phyloP scores from a whole-genome alignment of 2,888 invertebrate species.

The Cheilosia vulpina region DNA sequence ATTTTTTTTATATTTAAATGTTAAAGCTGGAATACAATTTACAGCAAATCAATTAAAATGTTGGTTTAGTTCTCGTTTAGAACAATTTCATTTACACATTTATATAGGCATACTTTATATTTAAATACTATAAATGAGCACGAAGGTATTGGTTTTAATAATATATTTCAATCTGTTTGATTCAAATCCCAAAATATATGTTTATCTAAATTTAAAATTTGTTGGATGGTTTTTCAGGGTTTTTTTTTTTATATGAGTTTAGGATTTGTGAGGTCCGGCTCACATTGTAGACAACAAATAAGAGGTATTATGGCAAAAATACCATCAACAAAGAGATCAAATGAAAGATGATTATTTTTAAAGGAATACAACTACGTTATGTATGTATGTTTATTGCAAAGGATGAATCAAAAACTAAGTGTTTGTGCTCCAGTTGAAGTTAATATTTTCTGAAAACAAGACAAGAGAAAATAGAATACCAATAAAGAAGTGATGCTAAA shows the following conservation, averaged over 20 bases:
- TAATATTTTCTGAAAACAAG: constrained; percentile 39
- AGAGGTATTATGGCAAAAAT: constrained; percentile 41
- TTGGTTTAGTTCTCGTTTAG: neutral
- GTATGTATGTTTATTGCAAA: constrained; percentile 38
- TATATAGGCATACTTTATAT: constrained; percentile 26
- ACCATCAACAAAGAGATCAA: constrained; percentile 62
- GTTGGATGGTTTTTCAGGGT: constrained; percentile 59
- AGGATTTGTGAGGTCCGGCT: constrained; percentile 40
- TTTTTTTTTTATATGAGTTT: constrained; percentile 34
- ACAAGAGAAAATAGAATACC: constrained; percentile 10
- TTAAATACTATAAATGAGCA: constrained; percentile 62
- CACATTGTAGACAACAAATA: constrained; percentile 15
- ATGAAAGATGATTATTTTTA: constrained; percentile 62
- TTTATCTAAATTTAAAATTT: constrained; percentile 50
- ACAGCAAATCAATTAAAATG: constrained; percentile 46
- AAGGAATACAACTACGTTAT: constrained; percentile 3
- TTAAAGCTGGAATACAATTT: constrained; percentile 67
- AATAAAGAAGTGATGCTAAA: neutral
- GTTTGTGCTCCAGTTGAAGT: constrained; percentile 47
- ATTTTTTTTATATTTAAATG: constrained; percentile 24
- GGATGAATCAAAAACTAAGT: constrained; percentile 34
- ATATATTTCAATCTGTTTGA: neutral
- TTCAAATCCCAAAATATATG: constrained; percentile 28
- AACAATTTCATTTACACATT: constrained; percentile 44
- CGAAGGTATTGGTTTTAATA: constrained; percentile 47